These are phyloP conservation scores for Balearica regulorum DNA, from an alignment of 2,797 vertebrate genomes.

Conservation along the genomic window DNA sequence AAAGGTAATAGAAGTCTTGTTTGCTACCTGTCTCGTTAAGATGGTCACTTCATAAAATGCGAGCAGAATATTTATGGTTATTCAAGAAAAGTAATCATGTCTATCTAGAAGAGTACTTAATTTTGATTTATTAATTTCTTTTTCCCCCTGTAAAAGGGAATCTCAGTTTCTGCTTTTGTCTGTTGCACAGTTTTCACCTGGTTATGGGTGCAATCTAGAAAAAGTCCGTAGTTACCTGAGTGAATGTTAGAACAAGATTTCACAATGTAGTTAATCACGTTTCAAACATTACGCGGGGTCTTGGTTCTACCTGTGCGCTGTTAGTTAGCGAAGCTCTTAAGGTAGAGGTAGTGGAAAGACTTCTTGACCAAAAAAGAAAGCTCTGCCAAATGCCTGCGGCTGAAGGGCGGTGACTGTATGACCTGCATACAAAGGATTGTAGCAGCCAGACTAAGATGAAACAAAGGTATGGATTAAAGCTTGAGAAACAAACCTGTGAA, in stretches of 20 bases:
- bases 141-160: too few relatives aligned
- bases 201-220: not conserved
- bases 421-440: slow-evolving; percentile 35
- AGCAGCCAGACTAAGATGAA: slow-evolving; percentile 21
- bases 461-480: slow-evolving; percentile 39
- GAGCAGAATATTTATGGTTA: not conserved
- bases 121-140: not conserved
- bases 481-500: slow-evolving; percentile 45
- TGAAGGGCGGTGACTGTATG: slow-evolving; percentile 27
- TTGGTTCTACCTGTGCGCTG: not conserved
- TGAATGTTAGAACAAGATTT: not conserved
- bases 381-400: not conserved
- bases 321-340: not conserved
- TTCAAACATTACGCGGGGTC: not conserved
- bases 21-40: not conserved
- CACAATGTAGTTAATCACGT: rapidly evolving
- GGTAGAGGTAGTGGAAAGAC: not conserved
- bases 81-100: not conserved
- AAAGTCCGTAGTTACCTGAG: rapidly evolving
- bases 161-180: not conserved
- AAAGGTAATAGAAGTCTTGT: not conserved
- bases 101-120: not conserved
- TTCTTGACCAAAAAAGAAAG: not conserved
- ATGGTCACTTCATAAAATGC: not conserved
- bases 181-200: not conserved